These are phyloP conservation scores for Oeneis ivallda DNA, from an alignment of 2,888 invertebrate genomes.

Conservation along the genomic window DNA sequence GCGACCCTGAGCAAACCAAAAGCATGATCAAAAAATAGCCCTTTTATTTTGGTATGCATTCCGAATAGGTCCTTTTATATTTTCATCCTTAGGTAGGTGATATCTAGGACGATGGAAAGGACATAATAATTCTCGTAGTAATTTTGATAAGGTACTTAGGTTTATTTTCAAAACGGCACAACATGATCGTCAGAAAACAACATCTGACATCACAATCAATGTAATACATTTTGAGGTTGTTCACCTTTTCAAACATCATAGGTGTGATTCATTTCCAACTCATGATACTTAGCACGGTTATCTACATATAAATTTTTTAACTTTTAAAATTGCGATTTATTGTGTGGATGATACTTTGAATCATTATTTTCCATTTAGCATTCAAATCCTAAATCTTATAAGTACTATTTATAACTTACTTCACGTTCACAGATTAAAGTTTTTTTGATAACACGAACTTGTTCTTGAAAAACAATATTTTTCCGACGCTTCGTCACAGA, in stretches of 20 bases:
- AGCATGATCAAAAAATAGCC: no score
- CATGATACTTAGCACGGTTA: constrained; percentile 4
- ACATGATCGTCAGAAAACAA: background rate
- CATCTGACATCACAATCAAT: background rate
- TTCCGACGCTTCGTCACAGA: background rate
- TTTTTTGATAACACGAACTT: background rate
- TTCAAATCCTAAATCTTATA: background rate
- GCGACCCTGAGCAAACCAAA: no score
- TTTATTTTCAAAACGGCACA: background rate
- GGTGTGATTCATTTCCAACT: constrained; percentile 9
- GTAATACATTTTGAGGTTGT: constrained; percentile 5
- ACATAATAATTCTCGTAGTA: no score
- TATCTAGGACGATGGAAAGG: background rate
- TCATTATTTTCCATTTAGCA: background rate
- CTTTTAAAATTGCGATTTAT: background rate
- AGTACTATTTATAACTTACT: background rate
- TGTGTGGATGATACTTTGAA: background rate
- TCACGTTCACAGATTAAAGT: background rate
- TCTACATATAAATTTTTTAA: background rate
- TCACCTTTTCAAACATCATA: constrained; percentile 9
- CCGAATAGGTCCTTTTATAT: no score
- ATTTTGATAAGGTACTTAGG: no score
- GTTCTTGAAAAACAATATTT: background rate
- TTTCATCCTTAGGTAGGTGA: background rate
- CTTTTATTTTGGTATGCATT: no score